Evolutionary conservation across 2,113 vertebrate genomes (phyloP), one percentile per base, ranked within the genome.

Genomic region (Tylochromis polylepis): DNA sequence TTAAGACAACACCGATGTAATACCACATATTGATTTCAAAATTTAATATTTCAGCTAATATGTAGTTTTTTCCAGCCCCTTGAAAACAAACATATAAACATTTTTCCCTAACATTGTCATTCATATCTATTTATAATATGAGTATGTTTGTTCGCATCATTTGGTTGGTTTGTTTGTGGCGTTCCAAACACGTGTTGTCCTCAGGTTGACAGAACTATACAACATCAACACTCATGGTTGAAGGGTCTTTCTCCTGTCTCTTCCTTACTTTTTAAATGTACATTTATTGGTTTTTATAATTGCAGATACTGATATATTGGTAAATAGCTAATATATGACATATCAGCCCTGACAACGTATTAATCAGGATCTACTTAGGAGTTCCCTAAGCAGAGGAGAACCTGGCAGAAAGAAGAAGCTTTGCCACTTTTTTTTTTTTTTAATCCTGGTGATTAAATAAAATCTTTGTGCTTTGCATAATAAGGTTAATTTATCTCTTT

Each of bases 281-380:
- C 6, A 0, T 24, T 24, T 41, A 41, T 24, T 67, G 36, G 12
- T 41, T 41, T 41, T 67, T 67, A 67, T 15, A 41, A 67, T 41
- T 67, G 36, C 62, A 67, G 36, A 67, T 67, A 41, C 36, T 41
- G 12, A 67, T 41, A 67, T 67, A 67, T 67, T 67, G 36, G 36
- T 22, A 67, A 67, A 24, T 41, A 41, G 62, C n/a, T 67, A 41
- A 67, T 41, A 22, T 36, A 22, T 24, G 22, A 41, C 2, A 67
- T 67, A 41, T 41, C 62, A 41, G 11, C 62, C 20, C 34, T 15
- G 62, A 67, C 20, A 22, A 11, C 6, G 0, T 67, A 67, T 67
- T 41, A 8, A 41, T 67, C 1, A 1, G 0, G 20, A 0, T 67
- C 62, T 67, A 5, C 14, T 72, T 29, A 2, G 67, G 22, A 72